Base-by-base conservation (phyloP, 2,113 vertebrate species). In the Xiphias gladius region DNA sequence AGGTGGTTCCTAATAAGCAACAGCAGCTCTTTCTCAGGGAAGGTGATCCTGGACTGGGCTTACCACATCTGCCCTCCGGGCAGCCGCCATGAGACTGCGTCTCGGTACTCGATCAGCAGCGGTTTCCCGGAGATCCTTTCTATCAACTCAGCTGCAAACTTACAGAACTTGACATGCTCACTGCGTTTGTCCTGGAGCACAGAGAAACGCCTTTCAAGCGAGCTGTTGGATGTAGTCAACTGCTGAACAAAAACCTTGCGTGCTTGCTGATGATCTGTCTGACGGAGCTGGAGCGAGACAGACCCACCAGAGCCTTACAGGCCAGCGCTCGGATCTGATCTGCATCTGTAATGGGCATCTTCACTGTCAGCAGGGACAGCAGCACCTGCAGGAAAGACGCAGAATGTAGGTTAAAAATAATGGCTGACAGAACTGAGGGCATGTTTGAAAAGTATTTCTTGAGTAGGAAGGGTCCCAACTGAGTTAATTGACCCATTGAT, bases 111-210 rank as follows among this genome's bases (percentile, higher is more conserved):
- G 0, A 99, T 99, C 41, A 99, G 94, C 82, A 99, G 80, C 0
- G 98, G 98, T 76, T 99, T 99, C 41, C 98, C 98, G 0, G 98
- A 99, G 17, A 99, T 97, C 1, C 98, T 94, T 87, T 99, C 98
- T 1, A 99, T 99, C 58, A 99, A 95, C 89, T 99, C 97, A 0
- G 98, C 97, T 0, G 98, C 97, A 0, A 97, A 99, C 79, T 99
- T 99, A 93, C 98, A 99, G 92, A 99, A 99, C 85, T 98, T 98
- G 69, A 99, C 98, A 0, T 99, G 98, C 83, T 99, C 97, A 0
- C 97, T 99, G 84, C 98, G 98, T 91, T 99, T 99, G 95, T 99
- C 98, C 95, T 99, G 98, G 8, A 99, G 96, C 79, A 99, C 96
- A 0, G 98, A 98, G n/a, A n/a, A n/a, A n/a, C n/a, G 89, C 99